phyloP scores from a whole-genome alignment of 2,797 vertebrate species.

The Pelodytes ibericus region DNA sequence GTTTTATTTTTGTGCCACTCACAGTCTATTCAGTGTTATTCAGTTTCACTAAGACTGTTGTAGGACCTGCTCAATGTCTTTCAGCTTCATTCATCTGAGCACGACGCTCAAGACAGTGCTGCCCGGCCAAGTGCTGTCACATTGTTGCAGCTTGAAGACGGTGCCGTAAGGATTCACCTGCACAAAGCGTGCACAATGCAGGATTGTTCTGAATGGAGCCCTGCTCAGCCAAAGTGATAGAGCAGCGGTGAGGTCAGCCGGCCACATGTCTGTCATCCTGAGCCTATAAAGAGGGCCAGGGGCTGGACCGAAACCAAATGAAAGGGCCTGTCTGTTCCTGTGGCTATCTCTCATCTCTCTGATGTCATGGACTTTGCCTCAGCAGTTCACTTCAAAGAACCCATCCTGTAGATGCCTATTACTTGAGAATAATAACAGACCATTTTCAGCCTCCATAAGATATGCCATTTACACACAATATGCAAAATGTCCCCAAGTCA shows the following conservation, averaged over 20 bases:
- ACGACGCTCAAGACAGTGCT: constrained; percentile 16
- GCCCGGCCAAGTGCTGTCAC: constrained; percentile 26
- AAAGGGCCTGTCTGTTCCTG: constrained; percentile 46
- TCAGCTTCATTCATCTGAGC: constrained; percentile 34
- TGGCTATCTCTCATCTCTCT: constrained; percentile 52
- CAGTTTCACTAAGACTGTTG: background rate
- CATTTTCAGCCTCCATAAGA: constrained; percentile 40
- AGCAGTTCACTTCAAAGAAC: constrained; percentile 50
- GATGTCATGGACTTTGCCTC: constrained; percentile 49
- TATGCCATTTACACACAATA: constrained; percentile 41
- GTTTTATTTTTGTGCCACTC: no score
- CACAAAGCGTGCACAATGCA: constrained; percentile 34
- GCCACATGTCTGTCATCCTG: constrained; percentile 53
- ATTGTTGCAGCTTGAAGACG: constrained; percentile 33
- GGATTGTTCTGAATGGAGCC: constrained; percentile 40
- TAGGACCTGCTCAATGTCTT: constrained; percentile 26
- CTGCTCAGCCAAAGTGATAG: constrained; percentile 33
- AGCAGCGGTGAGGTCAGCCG: constrained; percentile 47
- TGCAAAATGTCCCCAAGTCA: background rate
- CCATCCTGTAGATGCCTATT: constrained; percentile 39
- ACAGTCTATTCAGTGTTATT: background rate
- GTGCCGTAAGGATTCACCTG: constrained; percentile 51
- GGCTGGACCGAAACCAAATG: constrained; percentile 50
- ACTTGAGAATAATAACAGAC: constrained; percentile 53
- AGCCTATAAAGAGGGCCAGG: constrained; percentile 46